Base-by-base conservation (phyloP, 2,113 vertebrate species). In the Paralichthys olivaceus region DNA sequence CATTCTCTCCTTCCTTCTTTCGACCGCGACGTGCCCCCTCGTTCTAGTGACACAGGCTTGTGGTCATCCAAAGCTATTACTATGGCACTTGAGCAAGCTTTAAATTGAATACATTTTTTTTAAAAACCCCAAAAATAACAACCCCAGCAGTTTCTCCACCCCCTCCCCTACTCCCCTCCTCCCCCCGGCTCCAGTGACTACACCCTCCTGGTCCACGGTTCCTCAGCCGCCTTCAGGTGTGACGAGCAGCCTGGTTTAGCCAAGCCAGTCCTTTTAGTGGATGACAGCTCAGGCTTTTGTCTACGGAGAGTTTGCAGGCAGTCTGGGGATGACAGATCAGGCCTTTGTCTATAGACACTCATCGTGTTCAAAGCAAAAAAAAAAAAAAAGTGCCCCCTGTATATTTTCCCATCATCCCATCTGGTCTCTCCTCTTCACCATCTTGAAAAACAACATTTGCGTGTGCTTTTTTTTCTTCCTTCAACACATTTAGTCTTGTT, bases 11-110 rank as follows among this genome's bases (percentile, higher is more conserved):
- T 55, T 58, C 78, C 67, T 60, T 58, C 77, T 74, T 45, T 47
- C 62, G 29, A 79, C 58, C 73, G 85, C 69, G 20, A 61, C 20
- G 23, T 81, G 77, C 72, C 58, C 60, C 57, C 55, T 58, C 34
- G 25, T 65, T 79, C 67, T 83, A 20, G 68, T 55, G 61, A 91
- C 89, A 90, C 90, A 92, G 89, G 89, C 82, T 82, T 71, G 83
- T 84, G 89, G 90, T 91, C 90, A 86, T 84, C 90, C 75, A 84
- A 89, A 90, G 87, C 86, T 90, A 84, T 91, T 73, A 83, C 87
- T 90, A 89, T 90, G 91, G 88, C 87, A 88, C 89, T 90, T 91
- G 55, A 75, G 73, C 87, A 85, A 81, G 76, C 84, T 88, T 85
- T 73, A 56, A 72, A 69, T 29, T 72, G 8, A 70, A 84, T 63